phyloP scores from a whole-genome alignment of 2,797 vertebrate genomes.

The Sebastes alutus region DNA sequence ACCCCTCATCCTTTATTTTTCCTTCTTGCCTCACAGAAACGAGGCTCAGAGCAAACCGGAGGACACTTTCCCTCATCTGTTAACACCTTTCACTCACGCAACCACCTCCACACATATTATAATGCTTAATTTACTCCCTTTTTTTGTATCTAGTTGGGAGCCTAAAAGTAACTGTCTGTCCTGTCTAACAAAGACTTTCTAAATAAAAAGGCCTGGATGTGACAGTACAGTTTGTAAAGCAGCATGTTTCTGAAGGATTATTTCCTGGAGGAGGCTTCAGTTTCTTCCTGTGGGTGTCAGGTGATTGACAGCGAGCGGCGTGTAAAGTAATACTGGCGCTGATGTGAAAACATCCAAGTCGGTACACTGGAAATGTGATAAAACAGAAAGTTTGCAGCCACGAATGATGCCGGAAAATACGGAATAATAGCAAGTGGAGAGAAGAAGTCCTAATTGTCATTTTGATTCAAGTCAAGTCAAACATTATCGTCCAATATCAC shows the following conservation, averaged over 20 bases:
- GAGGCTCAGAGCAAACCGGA: slow-evolving; percentile 54
- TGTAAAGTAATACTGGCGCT: slow-evolving; percentile 51
- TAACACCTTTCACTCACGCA: slow-evolving; percentile 30
- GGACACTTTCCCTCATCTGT: slow-evolving; percentile 48
- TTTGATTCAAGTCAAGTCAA: not conserved
- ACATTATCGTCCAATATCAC: not conserved
- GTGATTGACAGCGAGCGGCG: slow-evolving; percentile 67
- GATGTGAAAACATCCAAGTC: slow-evolving; percentile 39
- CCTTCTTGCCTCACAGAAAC: slow-evolving; percentile 29
- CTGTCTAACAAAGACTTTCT: slow-evolving; percentile 46
- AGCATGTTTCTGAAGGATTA: slow-evolving; percentile 62
- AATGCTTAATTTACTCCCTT: not conserved
- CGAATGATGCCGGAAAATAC: not conserved
- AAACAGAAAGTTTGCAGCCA: slow-evolving; percentile 26
- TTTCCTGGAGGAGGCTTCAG: slow-evolving; percentile 61
- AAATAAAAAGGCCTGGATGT: slow-evolving; percentile 57
- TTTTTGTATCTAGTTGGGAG: not conserved
- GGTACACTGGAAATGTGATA: slow-evolving; percentile 13
- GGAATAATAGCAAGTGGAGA: not conserved
- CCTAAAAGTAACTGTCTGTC: slow-evolving; percentile 38
- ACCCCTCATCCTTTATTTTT: slow-evolving; percentile 38
- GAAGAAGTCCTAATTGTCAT: not conserved
- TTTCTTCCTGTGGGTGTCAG: slow-evolving; percentile 66
- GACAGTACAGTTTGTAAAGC: slow-evolving; percentile 68
- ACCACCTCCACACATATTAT: slow-evolving; percentile 14